Conservation (phyloP, 1,140 invertebrate species). For the Drosophila ambigua region DNA sequence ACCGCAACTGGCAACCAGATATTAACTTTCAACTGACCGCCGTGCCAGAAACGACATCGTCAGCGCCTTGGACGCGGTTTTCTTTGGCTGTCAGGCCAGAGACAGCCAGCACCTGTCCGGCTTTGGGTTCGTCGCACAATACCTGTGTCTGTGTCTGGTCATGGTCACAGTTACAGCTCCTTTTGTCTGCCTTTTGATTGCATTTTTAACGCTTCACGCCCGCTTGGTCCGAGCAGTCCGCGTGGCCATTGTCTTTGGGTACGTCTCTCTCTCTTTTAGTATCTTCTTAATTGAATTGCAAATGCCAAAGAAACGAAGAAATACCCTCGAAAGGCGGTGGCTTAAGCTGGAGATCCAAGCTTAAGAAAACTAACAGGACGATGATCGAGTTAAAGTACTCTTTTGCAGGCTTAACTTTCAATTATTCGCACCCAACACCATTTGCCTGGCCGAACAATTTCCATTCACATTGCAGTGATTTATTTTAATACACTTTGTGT, state of each 20-base stretch:
- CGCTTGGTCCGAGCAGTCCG: slow-evolving; percentile 7
- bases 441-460: neutral
- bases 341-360: slow-evolving; percentile 13
- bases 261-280: neutral
- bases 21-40: slow-evolving; percentile 62
- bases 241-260: slow-evolving; percentile 5
- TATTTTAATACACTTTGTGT: slow-evolving; percentile 67
- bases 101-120: slow-evolving; percentile 7
- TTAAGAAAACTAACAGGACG: slow-evolving; percentile 22
- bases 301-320: slow-evolving; percentile 38
- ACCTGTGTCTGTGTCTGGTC: slow-evolving; percentile 42
- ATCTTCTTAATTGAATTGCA: slow-evolving; percentile 67
- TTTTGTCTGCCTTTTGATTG: slow-evolving; percentile 72
- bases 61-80: slow-evolving; percentile 54
- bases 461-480: slow-evolving; percentile 38
- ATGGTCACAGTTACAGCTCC: slow-evolving; percentile 61
- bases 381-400: slow-evolving; percentile 31
- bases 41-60: slow-evolving; percentile 20
- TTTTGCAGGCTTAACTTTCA: slow-evolving; percentile 36
- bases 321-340: neutral
- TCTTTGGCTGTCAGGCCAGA: slow-evolving; percentile 41
- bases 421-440: slow-evolving; percentile 18
- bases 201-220: slow-evolving; percentile 78
- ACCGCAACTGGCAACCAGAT: slow-evolving; percentile 33
- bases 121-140: slow-evolving; percentile 28